Conservation (phyloP, 2,797 vertebrate genomes). For the Pristis pectinata region DNA sequence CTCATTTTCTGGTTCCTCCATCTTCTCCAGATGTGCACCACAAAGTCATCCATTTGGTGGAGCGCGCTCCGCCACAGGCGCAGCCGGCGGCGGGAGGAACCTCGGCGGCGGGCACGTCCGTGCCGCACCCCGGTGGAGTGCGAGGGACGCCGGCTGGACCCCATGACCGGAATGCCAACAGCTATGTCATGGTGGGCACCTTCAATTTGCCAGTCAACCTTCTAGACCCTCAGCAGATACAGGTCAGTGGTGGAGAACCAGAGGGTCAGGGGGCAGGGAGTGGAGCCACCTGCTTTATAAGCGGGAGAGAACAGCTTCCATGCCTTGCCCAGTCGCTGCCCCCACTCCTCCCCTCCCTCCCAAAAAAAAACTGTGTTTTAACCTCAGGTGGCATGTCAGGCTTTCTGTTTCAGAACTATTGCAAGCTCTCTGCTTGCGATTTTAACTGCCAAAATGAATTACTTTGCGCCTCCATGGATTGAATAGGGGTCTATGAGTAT, state of each 20-base stretch:
- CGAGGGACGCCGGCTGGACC: slow-evolving; percentile 52
- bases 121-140: slow-evolving; percentile 58
- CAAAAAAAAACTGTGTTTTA: not conserved
- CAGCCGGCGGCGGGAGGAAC: slow-evolving; percentile 69
- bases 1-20: too few relatives aligned
- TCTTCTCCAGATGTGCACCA: slow-evolving; percentile 72
- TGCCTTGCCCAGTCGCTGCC: not conserved
- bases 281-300: not conserved
- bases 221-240: slow-evolving; percentile 70
- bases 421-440: not conserved
- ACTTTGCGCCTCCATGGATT: not conserved
- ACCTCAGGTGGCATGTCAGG: not conserved
- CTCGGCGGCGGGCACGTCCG: slow-evolving; percentile 56
- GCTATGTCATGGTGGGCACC: slow-evolving; percentile 89
- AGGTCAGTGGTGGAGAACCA: slow-evolving; percentile 49
- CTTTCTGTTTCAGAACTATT: not conserved
- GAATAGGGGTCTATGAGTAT: not conserved
- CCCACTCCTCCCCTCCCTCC: not conserved
- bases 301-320: not conserved
- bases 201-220: slow-evolving; percentile 86
- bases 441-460: not conserved
- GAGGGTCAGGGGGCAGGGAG: not conserved
- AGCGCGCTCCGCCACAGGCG: slow-evolving; percentile 79
- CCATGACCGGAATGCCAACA: slow-evolving; percentile 85
- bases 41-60: slow-evolving; percentile 88